Evolutionary conservation across 2,888 invertebrate genomes (phyloP).

Genomic region (Rhabditoides inermis): DNA sequence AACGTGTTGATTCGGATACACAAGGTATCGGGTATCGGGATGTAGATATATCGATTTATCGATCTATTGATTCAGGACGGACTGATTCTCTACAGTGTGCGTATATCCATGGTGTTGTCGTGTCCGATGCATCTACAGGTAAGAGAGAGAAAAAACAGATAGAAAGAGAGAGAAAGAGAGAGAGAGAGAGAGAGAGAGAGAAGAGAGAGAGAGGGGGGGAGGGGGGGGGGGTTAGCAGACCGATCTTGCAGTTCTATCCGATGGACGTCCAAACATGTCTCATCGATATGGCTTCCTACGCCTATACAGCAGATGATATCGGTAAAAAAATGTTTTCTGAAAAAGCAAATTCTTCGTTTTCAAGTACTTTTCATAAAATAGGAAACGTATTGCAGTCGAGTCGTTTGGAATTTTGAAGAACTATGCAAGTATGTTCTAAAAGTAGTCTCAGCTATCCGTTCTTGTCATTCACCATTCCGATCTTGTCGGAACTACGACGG

Average conservation of each 20-base stretch:
- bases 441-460: too few relatives aligned
- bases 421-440: too few relatives aligned
- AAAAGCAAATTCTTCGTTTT: too few relatives aligned
- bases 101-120: conserved; percentile 85
- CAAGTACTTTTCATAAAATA: too few relatives aligned
- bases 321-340: conserved; percentile 58
- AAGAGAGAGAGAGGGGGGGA: not conserved
- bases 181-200: not conserved
- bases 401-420: too few relatives aligned
- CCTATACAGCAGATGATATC: conserved; percentile 90
- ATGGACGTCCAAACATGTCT: conserved; percentile 89
- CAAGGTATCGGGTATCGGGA: too few relatives aligned
- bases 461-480: too few relatives aligned
- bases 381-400: too few relatives aligned
- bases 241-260: conserved; percentile 58
- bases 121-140: conserved; percentile 95
- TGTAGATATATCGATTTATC: too few relatives aligned
- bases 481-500: too few relatives aligned
- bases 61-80: conserved; percentile 23
- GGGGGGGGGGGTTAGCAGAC: not conserved
- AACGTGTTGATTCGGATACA: conserved; percentile 91
- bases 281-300: conserved; percentile 89
- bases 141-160: too few relatives aligned
- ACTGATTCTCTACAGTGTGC: conserved; percentile 54
- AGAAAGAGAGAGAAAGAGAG: too few relatives aligned